Evolutionary conservation across 2,888 invertebrate genomes (phyloP), one percentile per base, ranked within the genome.

Genomic region (Drosophila putrida): DNA sequence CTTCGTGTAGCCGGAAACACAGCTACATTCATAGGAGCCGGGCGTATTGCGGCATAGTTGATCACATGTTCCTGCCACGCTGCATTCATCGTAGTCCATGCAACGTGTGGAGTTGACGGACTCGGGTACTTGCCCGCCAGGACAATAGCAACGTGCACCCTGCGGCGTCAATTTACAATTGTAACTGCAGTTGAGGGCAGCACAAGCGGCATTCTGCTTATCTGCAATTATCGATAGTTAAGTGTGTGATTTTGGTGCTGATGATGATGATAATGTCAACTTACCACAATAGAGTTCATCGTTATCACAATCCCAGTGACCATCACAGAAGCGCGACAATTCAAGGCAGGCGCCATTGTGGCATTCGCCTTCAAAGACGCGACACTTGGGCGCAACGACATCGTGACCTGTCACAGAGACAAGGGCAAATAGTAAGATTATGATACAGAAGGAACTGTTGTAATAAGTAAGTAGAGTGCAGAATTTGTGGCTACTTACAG

Each of bases 1-100:
- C 58, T 93, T 91, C 60, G 91, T 91, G 92, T 97, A 97, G 2
- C 97, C 97, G 13, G 93, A 89, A 3, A 94, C 95, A 93, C 98
- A 98, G 10, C 94, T 92, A 93, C 98, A 98, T 46, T 93, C 90
- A 93, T 93, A 96, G 36, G 95, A 95, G 70, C 95, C 95, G 28
- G 93, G 92, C 13, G 94, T 94, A 93, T 96, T 96, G 83, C 82
- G 93, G 92, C 97, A 97, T 39, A 93, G 90, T 93, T 97, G 97
- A 90, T 96, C 95, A 92, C 97, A 97, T 53, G 94, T 92, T 44
- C 94, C 95, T 74, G 95, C 95, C 76, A 94, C 92, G 77, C 93
- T 91, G 93, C 97, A 97, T 93, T 97, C 97, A 93, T 97, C 94
- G 74, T 95, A 94, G 93, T 97, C 97, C 55, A 94, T 93, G 89